Evolutionary conservation across 2,888 invertebrate species (phyloP).

Genomic region (Drosophila quinaria): DNA sequence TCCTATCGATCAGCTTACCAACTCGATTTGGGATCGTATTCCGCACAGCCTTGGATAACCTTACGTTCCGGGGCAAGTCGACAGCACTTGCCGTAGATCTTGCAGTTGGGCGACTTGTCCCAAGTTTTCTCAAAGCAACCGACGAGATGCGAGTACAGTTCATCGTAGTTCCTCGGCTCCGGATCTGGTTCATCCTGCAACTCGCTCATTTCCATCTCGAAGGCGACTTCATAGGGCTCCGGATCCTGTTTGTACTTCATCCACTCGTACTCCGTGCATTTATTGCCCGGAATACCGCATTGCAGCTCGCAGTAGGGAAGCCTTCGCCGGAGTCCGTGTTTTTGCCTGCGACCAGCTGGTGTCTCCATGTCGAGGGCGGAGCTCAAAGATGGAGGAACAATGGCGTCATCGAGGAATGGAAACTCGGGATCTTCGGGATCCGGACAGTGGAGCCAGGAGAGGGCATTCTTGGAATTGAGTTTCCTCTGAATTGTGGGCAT

Average conservation of each 20-base stretch:
- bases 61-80: constrained; percentile 3
- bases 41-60: constrained; percentile 32
- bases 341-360: constrained; percentile 19
- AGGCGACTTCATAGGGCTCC: constrained; percentile 15
- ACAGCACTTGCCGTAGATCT: constrained; percentile 48
- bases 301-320: constrained; percentile 42
- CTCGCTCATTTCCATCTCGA: constrained; percentile 9
- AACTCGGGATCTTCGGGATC: constrained; percentile 5
- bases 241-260: constrained; percentile 48
- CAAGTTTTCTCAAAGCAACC: constrained; percentile 43
- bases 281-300: constrained; percentile 38
- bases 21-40: background rate
- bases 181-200: background rate
- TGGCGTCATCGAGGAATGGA: constrained; percentile 35
- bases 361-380: constrained; percentile 37
- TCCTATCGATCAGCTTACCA: background rate
- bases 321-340: constrained; percentile 32
- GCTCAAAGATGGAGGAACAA: background rate
- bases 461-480: constrained; percentile 32
- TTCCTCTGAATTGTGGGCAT: constrained; percentile 57
- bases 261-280: constrained; percentile 59
- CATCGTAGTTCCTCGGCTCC: constrained; percentile 64
- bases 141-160: constrained; percentile 51
- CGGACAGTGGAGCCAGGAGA: constrained; percentile 39
- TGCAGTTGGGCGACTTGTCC: constrained; percentile 11